phyloP scores from a whole-genome alignment of 1,140 invertebrate genomes.

The Eulimnadia texana region DNA sequence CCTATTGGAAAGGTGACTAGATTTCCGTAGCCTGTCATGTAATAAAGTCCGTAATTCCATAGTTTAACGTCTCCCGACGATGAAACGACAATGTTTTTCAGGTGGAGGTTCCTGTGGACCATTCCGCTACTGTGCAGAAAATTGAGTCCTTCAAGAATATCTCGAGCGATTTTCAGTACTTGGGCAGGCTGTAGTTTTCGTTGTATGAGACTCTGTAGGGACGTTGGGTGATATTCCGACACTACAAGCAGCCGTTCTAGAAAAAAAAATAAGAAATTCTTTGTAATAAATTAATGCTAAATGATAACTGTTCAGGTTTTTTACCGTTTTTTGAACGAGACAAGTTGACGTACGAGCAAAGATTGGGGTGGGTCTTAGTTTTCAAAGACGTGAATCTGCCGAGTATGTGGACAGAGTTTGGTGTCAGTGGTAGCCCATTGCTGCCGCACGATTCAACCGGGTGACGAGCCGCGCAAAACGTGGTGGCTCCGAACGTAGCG shows the following conservation, averaged over 20 bases:
- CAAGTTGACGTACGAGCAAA: constrained; percentile 81
- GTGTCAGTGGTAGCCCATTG: constrained; percentile 87
- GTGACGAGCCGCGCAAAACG: constrained; percentile 79
- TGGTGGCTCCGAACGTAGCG: constrained; percentile 74
- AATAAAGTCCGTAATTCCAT: constrained; percentile 82
- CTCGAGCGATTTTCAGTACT: constrained; percentile 43
- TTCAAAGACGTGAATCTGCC: constrained; percentile 74
- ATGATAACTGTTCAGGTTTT: constrained; percentile 14
- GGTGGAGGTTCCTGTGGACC: constrained; percentile 61
- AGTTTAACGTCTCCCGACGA: constrained; percentile 57
- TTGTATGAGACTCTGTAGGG: constrained; percentile 29
- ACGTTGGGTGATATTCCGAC: constrained; percentile 63
- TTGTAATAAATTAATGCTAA: constrained; percentile 1
- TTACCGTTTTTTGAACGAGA: constrained; percentile 87
- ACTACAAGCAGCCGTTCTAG: constrained; percentile 79
- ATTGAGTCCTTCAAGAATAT: constrained; percentile 55
- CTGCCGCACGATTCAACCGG: constrained; percentile 83
- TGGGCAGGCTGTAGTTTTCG: constrained; percentile 29
- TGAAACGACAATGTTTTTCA: constrained; percentile 70
- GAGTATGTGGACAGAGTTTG: constrained; percentile 86
- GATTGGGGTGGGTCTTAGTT: constrained; percentile 57
- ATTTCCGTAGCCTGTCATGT: constrained; percentile 71
- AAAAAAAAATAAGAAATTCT: constrained; percentile 28
- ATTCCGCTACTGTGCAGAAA: constrained; percentile 58
- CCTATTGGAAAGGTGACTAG: constrained; percentile 85